These are phyloP conservation scores for Bimastos eiseni DNA, from an alignment of 2,888 invertebrate genomes.

Conservation along the genomic window DNA sequence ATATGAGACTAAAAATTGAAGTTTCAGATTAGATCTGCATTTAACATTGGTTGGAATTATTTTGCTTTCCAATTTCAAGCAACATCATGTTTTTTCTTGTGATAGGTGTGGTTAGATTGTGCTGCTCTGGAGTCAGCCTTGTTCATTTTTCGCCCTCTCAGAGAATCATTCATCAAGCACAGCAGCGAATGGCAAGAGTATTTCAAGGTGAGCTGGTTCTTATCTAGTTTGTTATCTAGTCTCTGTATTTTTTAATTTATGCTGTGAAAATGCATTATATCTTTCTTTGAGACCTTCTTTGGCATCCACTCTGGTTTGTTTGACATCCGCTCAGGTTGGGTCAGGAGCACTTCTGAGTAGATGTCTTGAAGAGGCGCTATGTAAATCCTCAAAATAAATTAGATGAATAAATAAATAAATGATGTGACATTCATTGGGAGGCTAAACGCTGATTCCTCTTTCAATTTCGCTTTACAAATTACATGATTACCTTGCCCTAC, in stretches of 20 bases:
- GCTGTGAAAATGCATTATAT: not conserved
- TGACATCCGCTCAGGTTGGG: too few relatives aligned
- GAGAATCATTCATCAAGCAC: slow-evolving; percentile 51
- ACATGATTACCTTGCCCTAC: not conserved
- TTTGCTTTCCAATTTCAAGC: not conserved
- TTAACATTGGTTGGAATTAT: not conserved
- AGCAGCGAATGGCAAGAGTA: slow-evolving; percentile 57
- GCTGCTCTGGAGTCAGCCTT: slow-evolving; percentile 54
- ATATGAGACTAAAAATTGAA: not conserved
- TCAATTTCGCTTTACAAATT: too few relatives aligned
- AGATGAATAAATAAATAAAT: too few relatives aligned
- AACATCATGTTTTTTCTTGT: not conserved
- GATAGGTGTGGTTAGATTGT: slow-evolving; percentile 56
- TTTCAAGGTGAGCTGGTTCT: slow-evolving; percentile 49
- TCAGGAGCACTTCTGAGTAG: too few relatives aligned
- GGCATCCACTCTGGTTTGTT: slow-evolving; percentile 43
- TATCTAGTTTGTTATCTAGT: not conserved
- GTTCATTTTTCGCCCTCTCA: slow-evolving; percentile 53
- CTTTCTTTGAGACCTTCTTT: slow-evolving; percentile 46
- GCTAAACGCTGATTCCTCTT: not conserved
- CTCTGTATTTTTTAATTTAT: not conserved
- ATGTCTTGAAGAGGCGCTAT: too few relatives aligned
- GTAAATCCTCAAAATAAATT: too few relatives aligned
- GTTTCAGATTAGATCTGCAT: not conserved
- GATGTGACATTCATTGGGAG: not conserved